Evolutionary conservation across 2,113 vertebrate genomes (phyloP), one percentile per base, ranked within the genome.

Genomic region (Cyrtonyx montezumae): DNA sequence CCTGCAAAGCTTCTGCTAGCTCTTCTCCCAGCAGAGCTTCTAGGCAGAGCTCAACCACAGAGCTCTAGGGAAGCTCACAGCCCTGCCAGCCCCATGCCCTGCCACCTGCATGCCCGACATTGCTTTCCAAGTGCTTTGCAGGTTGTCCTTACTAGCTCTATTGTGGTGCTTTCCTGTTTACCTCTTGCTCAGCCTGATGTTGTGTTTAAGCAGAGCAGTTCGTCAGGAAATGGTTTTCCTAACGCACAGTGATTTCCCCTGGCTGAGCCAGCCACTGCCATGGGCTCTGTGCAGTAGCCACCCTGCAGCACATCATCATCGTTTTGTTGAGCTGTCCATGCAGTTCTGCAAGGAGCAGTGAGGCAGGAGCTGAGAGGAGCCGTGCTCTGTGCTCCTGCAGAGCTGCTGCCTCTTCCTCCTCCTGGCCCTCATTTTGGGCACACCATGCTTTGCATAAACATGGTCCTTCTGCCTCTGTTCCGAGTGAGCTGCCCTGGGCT

Each of bases 101-200:
- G 75, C 30, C 66, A 34, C 81, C 70, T 36, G 2, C 9, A 1
- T 61, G 76, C 7, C 84, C 77, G 48, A 32, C 68, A 2, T 67
- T 36, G 79, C 74, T 94, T 91, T 79, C 81, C 76, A 19, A 30
- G 43, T 46, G 71, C 46, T 77, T 83, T 63, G 55, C 69, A 68
- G 55, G 51, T 51, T 80, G 61, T 78, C 85, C 69, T 86, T 45
- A 36, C 0, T 5, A 30, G 61, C 28, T 61, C 76, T 45, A 58
- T 95, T 94, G 93, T 88, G 73, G 26, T 45, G 56, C 51, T 95
- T 95, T 96, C 96, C 95, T 96, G 82, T 96, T 96, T 95, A 78
- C 79, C 53, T 36, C 66, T 2, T 37, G 22, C 48, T 49, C 61
- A 94, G 75, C 68, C 56, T 61, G 70, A 56, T 32, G 78, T 23